Base-by-base conservation (phyloP, 2,797 vertebrate species). In the Acanthurus tractus region DNA sequence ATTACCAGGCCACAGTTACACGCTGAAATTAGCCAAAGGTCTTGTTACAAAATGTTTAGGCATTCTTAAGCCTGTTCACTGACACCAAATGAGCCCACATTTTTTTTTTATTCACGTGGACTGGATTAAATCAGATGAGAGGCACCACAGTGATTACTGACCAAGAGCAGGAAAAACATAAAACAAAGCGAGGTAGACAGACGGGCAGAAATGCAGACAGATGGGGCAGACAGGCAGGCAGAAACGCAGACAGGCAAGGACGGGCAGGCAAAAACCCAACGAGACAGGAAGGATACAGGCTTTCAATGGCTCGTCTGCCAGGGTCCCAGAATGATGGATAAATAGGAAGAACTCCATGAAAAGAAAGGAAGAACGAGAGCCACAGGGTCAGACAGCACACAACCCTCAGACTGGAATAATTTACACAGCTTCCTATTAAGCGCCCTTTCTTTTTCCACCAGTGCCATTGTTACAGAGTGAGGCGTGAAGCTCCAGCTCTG, bases 281-380 rank as follows among this genome's bases (percentile, higher is more conserved):
- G 46, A 69, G 63, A 72, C 76, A 88, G 90, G 87, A 89, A 88
- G 86, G 88, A 90, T 76, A 42, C 67, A 25, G 71, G 62, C 53
- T 54, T 58, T 82, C 88, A 88, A 88, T 83, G 68, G 75, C 63
- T 70, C 4, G 67, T 83, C 74, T 71, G 73, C 81, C 72, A 62
- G 42, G 53, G 55, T 29, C 42, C 42, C 67, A 68, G 68, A 82
- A 62, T n/a, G 63, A 80, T 25, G 3, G 67, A 74, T 64, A 71
- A 78, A 55, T 75, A 74, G 78, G 83, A 88, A 88, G 70, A 80
- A 66, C 22, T 18, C 58, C 59, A 70, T 45, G 52, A 84, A 82
- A 85, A 83, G 76, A 89, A 63, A 88, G 88, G 88, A 92, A 91
- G 84, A 78, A 45, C 70, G 57, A 81, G 78, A 86, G 86, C 85